phyloP scores from a whole-genome alignment of 2,797 vertebrate species.

The Heterohyrax brucei region DNA sequence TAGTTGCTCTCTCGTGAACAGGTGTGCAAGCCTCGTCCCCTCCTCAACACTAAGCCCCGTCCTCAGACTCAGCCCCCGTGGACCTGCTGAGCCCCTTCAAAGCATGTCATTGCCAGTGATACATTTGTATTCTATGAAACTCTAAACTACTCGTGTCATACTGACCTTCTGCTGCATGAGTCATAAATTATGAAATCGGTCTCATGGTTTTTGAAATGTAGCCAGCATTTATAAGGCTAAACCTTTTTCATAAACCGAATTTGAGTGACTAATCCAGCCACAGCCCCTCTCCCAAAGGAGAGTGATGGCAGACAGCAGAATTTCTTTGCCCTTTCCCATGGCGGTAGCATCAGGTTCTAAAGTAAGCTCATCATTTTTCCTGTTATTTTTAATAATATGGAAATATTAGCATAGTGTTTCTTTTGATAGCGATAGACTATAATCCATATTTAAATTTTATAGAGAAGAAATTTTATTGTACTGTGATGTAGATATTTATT shows the following conservation, averaged over 20 bases:
- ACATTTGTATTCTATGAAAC: constrained; percentile 89
- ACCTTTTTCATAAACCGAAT: constrained; percentile 90
- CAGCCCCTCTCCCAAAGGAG: constrained; percentile 79
- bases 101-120: constrained; percentile 89
- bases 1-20: constrained; percentile 78
- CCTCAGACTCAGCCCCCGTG: constrained; percentile 82
- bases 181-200: constrained; percentile 90
- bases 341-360: constrained; percentile 85
- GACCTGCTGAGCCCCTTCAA: constrained; percentile 86
- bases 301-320: constrained; percentile 74
- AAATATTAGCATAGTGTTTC: constrained; percentile 90
- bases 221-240: constrained; percentile 92
- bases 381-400: constrained; percentile 91
- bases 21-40: constrained; percentile 61
- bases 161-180: constrained; percentile 92
- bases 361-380: constrained; percentile 89
- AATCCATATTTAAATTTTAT: constrained; percentile 92
- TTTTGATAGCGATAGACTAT: constrained; percentile 90
- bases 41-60: constrained; percentile 3
- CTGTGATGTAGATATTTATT: constrained; percentile 92
- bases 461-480: constrained; percentile 92
- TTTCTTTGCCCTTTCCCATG: constrained; percentile 85
- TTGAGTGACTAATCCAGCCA: constrained; percentile 85
- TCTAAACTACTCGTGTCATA: constrained; percentile 90
- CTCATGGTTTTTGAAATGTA: constrained; percentile 89